Percentiles rank a stretch among this genome's conserved stretches.
These are phyloP conservation scores for Formica exsecta DNA, from an alignment of 1,140 invertebrate species.

Conservation along the genomic window DNA sequence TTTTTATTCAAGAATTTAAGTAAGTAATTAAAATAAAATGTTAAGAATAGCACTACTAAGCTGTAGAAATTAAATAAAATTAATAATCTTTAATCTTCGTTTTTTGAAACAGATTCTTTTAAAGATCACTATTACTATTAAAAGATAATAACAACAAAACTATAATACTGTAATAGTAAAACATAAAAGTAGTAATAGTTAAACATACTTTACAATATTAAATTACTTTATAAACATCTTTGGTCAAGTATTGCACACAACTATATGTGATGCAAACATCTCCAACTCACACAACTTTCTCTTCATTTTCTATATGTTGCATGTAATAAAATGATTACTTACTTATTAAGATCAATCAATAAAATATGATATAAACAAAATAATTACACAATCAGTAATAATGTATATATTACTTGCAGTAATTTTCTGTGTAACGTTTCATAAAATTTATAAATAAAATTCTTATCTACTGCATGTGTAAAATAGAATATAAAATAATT, in stretches of 20 bases:
- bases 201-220: neutral
- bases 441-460: conserved; percentile 38
- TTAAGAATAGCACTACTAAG: neutral
- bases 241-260: conserved; percentile 24
- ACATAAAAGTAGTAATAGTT: neutral
- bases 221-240: conserved; percentile 41
- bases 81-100: conserved; percentile 21
- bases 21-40: neutral
- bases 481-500: conserved; percentile 4
- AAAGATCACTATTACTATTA: neutral
- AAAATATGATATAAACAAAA: conserved; percentile 19
- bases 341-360: neutral
- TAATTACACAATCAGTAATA: neutral
- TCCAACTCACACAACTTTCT: neutral
- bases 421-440: conserved; percentile 10
- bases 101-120: neutral
- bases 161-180: too few species aligned
- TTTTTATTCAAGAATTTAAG: neutral
- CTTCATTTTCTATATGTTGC: neutral
- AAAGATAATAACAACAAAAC: neutral
- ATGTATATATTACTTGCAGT: neutral
- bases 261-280: neutral
- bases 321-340: conserved; percentile 10
- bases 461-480: neutral
- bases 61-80: neutral